Conservation (phyloP, 2,113 vertebrate species). For the Laterallus jamaicensis region DNA sequence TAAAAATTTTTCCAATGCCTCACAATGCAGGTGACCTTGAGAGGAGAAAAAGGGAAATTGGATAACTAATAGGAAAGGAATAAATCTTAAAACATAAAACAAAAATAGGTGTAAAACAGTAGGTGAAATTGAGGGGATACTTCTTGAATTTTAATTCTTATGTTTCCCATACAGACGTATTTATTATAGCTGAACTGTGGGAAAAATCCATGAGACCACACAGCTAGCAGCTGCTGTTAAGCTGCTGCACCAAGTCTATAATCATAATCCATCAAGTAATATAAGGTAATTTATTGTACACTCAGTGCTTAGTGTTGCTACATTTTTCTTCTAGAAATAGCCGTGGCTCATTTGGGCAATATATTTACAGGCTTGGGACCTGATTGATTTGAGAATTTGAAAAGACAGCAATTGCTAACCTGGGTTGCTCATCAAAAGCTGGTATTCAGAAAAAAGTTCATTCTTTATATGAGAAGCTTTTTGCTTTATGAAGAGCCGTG, state of each 20-base stretch:
- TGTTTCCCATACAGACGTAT: background rate
- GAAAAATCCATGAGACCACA: background rate
- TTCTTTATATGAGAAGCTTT: background rate
- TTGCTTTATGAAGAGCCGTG: background rate
- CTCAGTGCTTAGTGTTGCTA: slow-evolving; percentile 5
- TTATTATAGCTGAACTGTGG: background rate
- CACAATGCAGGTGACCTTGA: background rate
- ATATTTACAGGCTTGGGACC: slow-evolving; percentile 35
- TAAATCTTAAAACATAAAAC: background rate
- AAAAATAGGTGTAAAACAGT: background rate
- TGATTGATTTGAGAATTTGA: slow-evolving; percentile 17
- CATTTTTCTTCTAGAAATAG: slow-evolving; percentile 58
- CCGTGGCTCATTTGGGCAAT: slow-evolving; percentile 53
- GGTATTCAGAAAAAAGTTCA: background rate
- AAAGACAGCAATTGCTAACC: slow-evolving; percentile 31
- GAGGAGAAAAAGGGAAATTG: background rate
- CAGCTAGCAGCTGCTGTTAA: background rate
- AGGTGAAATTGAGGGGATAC: background rate
- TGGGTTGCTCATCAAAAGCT: background rate
- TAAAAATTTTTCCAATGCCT: background rate
- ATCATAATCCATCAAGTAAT: slow-evolving; percentile 62
- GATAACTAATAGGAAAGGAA: background rate
- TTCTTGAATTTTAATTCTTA: background rate
- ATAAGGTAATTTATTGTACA: slow-evolving; percentile 55
- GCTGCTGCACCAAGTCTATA: background rate